Percentiles rank a stretch among this genome's conserved stretches.
These are phyloP conservation scores for Luscinia megarhynchos DNA, from an alignment of 2,797 vertebrate genomes.

Conservation along the genomic window DNA sequence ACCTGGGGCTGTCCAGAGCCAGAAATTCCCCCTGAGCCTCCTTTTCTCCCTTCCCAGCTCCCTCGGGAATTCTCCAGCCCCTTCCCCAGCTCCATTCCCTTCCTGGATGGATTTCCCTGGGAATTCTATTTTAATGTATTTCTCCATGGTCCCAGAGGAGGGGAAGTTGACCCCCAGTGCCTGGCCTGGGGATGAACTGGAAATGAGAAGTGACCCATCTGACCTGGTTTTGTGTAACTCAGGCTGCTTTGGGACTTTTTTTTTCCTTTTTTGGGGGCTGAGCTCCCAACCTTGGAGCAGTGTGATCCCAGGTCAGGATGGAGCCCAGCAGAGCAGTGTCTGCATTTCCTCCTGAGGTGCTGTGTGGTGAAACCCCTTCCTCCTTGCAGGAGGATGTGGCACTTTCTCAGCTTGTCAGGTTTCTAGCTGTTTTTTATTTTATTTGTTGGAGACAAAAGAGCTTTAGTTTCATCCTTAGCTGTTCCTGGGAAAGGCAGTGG, in stretches of 20 bases:
- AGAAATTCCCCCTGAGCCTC: neutral
- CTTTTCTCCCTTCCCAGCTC: too few species aligned
- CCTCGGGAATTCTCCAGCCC: too few species aligned
- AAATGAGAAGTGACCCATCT: neutral
- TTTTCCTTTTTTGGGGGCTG: neutral
- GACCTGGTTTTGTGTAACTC: neutral
- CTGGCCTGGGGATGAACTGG: neutral
- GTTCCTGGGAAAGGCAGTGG: neutral
- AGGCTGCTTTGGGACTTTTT: neutral
- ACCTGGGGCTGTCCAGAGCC: too few species aligned
- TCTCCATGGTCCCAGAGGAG: neutral
- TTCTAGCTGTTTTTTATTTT: neutral
- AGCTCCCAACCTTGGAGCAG: neutral
- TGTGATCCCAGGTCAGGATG: neutral
- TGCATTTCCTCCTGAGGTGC: neutral
- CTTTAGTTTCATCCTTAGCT: neutral
- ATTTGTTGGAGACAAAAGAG: neutral
- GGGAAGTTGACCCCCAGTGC: neutral
- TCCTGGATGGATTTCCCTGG: too few species aligned
- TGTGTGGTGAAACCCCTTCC: neutral
- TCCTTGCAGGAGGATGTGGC: neutral
- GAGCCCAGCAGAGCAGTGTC: neutral
- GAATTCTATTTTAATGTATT: neutral
- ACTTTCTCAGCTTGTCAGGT: neutral
- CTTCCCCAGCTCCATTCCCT: neutral